phyloP scores from a whole-genome alignment of 2,888 invertebrate species.

The Ophonus ardosiacus region DNA sequence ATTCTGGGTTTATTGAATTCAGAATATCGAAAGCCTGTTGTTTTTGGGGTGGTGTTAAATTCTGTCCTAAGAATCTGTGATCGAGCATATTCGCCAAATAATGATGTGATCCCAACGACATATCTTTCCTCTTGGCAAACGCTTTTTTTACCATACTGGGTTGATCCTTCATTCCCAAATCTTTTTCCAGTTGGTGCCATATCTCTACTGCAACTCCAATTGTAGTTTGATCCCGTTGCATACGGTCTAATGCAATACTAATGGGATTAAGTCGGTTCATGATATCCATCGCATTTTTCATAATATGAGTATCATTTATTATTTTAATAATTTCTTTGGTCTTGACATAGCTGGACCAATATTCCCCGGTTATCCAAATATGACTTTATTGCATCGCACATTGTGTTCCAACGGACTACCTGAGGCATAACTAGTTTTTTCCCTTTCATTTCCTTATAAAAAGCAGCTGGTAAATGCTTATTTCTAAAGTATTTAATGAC shows the following conservation, averaged over 20 bases:
- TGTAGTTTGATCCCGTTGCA: conserved; percentile 63
- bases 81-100: conserved; percentile 64
- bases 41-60: conserved; percentile 57
- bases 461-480: conserved; percentile 61
- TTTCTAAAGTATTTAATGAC: conserved; percentile 66
- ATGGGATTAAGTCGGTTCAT: conserved; percentile 62
- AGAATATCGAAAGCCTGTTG: conserved; percentile 55
- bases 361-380: conserved; percentile 64
- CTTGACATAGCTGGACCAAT: conserved; percentile 61
- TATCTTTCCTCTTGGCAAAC: conserved; percentile 53
- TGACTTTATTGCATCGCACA: conserved; percentile 61
- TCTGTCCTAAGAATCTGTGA: conserved; percentile 63
- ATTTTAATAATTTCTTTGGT: background rate
- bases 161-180: conserved; percentile 61
- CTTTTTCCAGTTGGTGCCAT: background rate
- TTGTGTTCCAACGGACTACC: conserved; percentile 64
- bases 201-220: conserved; percentile 60
- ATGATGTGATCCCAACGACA: conserved; percentile 61
- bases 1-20: conserved; percentile 49
- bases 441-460: conserved; percentile 61
- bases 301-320: background rate
- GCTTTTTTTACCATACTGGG: conserved; percentile 57
- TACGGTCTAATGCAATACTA: conserved; percentile 62
- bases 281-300: conserved; percentile 52
- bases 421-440: conserved; percentile 64